Evolutionary conservation across 2,888 invertebrate species (phyloP).

Genomic region (Aromia moschata): DNA sequence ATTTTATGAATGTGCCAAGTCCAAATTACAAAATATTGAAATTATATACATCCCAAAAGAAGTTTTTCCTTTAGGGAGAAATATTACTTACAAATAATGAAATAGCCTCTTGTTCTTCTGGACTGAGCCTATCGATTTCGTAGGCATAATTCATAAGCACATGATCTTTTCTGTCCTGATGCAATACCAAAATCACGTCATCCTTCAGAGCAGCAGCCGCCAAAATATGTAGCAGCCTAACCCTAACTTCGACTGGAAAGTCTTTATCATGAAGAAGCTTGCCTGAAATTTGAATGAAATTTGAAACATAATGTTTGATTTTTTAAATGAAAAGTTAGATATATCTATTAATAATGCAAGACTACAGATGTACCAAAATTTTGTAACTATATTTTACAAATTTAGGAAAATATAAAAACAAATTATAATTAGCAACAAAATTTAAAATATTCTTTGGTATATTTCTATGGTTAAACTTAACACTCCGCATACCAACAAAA

Average conservation of each 20-base stretch:
- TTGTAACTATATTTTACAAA: no score
- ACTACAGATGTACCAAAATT: no score
- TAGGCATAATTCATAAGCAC: constrained; percentile 88
- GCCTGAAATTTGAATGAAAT: constrained; percentile 58
- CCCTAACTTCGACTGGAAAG: constrained; percentile 70
- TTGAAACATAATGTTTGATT: no score
- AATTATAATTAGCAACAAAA: no score
- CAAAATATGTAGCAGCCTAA: constrained; percentile 75
- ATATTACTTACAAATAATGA: constrained; percentile 76
- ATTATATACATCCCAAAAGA: no score
- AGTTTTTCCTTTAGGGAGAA: constrained; percentile 13
- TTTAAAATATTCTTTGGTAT: no score
- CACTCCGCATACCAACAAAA: constrained; percentile 73
- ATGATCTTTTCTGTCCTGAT: constrained; percentile 90
- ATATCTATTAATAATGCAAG: no score
- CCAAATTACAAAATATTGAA: no score
- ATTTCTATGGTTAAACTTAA: no score
- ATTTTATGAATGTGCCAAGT: no score
- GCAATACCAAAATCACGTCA: constrained; percentile 87
- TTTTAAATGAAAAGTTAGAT: no score
- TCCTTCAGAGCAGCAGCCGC: constrained; percentile 84
- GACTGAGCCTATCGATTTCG: constrained; percentile 77
- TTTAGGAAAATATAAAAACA: no score
- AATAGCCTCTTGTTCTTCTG: constrained; percentile 81
- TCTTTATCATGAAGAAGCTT: constrained; percentile 71